These are phyloP conservation scores for Hirundichthys speculiger DNA, from an alignment of 2,113 vertebrate species.

Conservation along the genomic window DNA sequence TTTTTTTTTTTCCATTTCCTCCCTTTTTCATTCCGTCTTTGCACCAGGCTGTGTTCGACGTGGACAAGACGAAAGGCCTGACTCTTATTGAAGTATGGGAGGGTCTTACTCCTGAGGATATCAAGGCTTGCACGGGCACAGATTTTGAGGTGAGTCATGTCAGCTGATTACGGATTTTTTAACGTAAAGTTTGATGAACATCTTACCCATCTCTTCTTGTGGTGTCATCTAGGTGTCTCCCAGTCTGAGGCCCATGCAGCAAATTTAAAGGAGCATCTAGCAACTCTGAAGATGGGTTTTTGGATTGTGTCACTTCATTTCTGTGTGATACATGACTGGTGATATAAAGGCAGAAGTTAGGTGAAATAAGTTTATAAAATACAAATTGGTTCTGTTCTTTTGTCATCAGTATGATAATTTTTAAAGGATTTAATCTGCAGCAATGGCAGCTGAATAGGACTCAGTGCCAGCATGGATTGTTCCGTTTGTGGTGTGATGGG, in stretches of 20 bases:
- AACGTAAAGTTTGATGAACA: background rate
- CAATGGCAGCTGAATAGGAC: slow-evolving; percentile 1
- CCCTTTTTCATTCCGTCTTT: slow-evolving; percentile 22
- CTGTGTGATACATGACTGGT: background rate
- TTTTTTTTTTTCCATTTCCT: background rate
- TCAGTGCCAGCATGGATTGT: background rate
- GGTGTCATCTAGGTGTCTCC: slow-evolving; percentile 86
- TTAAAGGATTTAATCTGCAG: slow-evolving; percentile 3
- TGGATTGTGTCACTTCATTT: slow-evolving; percentile 8
- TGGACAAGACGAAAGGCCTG: slow-evolving; percentile 90
- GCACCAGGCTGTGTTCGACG: slow-evolving; percentile 93
- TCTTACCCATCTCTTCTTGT: background rate
- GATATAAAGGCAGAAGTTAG: background rate
- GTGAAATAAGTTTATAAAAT: slow-evolving; percentile 27
- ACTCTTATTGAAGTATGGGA: slow-evolving; percentile 94
- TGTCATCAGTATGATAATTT: slow-evolving; percentile 19
- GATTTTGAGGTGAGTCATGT: slow-evolving; percentile 86
- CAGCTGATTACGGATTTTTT: slow-evolving; percentile 2
- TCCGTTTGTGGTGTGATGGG: background rate
- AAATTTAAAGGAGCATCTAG: slow-evolving; percentile 75
- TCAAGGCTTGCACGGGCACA: slow-evolving; percentile 90
- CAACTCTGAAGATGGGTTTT: slow-evolving; percentile 10
- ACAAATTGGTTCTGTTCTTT: slow-evolving; percentile 5
- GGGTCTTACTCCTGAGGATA: slow-evolving; percentile 91
- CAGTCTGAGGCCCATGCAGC: slow-evolving; percentile 88